Evolutionary conservation across 2,888 invertebrate genomes (phyloP), one percentile per base, ranked within the genome.

Genomic region (Cephus nigrinus): DNA sequence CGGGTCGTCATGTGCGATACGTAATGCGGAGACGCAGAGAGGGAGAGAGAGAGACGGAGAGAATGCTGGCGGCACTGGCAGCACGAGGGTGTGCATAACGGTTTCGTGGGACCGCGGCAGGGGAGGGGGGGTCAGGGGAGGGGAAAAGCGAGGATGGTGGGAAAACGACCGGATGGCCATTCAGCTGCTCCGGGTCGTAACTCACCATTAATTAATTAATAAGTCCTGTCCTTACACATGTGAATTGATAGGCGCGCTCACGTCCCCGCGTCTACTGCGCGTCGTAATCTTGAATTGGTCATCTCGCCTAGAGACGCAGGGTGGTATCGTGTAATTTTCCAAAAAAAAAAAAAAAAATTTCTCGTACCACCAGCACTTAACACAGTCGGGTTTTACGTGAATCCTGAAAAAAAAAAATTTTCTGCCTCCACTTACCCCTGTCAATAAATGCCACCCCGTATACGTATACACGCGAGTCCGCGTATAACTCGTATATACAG

Each of bases 181-280:
- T 83, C 82, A 81, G 80, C 81, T 80, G 81, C 80, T 76, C 78
- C 73, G 75, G 78, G 80, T 84, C 84, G 82, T 86, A 86, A 87
- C 82, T 86, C 85, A 85, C 82, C 81, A 83, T 87, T 87, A 87
- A 87, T 88, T 87, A 87, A 87, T 88, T 86, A 87, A 87, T 84
- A 83, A 84, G 83, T 80, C 82, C 80, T 79, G 81, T 80, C 79
- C 73, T 80, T 79, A 81, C 36, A 5, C 31, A 31, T 71, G 31
- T 31, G 71, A 31, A 71, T 32, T 71, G 32, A 31, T 71, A 31
- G 31, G 31, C 71, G 71, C 71, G 71, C 71, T 31, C 9, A 15
- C 71, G 31, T 71, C 5, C 23, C 23, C 15, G 71, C 31, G 71
- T 31, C 12, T 3, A 31, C 15, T 11, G 71, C 23, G 71, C 71